phyloP scores from a whole-genome alignment of 2,113 vertebrate species.

The Podarcis muralis region DNA sequence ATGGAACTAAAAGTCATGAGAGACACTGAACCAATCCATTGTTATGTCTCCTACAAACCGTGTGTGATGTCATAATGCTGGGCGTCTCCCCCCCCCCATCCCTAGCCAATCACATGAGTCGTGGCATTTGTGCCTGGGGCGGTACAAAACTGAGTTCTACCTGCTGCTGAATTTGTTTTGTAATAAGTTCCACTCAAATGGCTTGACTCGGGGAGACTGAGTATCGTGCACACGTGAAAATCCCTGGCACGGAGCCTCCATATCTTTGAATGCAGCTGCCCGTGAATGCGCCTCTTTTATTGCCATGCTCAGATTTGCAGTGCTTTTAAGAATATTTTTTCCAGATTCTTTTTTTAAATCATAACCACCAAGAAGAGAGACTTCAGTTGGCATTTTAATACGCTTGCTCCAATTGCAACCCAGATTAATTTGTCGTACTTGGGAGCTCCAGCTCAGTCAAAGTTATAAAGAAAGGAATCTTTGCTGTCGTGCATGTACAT shows the following conservation, averaged over 20 bases:
- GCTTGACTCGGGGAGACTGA: constrained; percentile 3
- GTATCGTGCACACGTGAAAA: not conserved
- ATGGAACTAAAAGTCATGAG: not conserved
- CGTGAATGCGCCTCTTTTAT: not conserved
- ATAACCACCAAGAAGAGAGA: not conserved
- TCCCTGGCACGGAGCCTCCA: not conserved
- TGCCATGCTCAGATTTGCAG: not conserved
- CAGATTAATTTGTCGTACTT: not conserved
- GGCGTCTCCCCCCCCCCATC: not conserved
- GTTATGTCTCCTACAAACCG: not conserved
- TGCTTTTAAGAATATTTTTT: not conserved
- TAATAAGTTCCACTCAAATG: constrained; percentile 9
- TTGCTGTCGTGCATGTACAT: not conserved
- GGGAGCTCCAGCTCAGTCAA: not conserved
- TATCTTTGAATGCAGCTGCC: not conserved
- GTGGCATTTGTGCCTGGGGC: not conserved
- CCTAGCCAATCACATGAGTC: not conserved
- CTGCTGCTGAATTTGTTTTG: not conserved
- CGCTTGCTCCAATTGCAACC: not conserved
- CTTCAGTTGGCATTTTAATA: not conserved
- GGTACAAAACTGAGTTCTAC: not conserved
- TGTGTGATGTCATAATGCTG: not conserved
- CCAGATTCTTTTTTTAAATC: not conserved
- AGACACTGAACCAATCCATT: no score
- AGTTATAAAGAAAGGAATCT: constrained; percentile 2